Evolutionary conservation across 2,888 invertebrate genomes (phyloP).

Genomic region (Eristalis intricaria): DNA sequence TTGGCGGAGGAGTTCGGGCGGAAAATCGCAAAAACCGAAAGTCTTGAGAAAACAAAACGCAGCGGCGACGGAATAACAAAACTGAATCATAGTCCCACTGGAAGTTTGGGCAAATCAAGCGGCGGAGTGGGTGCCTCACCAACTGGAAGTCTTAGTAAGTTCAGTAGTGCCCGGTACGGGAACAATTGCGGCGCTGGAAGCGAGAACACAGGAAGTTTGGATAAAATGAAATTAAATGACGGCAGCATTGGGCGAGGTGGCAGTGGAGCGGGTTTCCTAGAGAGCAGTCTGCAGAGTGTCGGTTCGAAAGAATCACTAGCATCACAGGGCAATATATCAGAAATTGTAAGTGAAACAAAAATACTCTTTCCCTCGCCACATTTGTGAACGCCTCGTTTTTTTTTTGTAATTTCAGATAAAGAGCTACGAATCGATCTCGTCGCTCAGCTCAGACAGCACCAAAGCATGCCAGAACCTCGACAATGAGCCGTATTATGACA

Average conservation of each 20-base stretch:
- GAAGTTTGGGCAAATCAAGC: conserved; percentile 79
- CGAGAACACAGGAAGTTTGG: conserved; percentile 78
- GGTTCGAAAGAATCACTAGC: conserved; percentile 82
- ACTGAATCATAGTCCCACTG: conserved; percentile 77
- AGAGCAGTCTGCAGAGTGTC: conserved; percentile 76
- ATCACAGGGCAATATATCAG: conserved; percentile 81
- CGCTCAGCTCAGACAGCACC: conserved; percentile 84
- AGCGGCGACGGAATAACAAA: conserved; percentile 74
- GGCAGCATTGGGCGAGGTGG: conserved; percentile 59
- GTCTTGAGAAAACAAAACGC: conserved; percentile 79
- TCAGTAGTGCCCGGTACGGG: conserved; percentile 73
- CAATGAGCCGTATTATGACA: conserved; percentile 88
- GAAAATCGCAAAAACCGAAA: conserved; percentile 80
- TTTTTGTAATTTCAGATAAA: conserved; percentile 82
- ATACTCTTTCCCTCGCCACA: not conserved
- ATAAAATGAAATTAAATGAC: conserved; percentile 76
- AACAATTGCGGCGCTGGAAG: conserved; percentile 75
- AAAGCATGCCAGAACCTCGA: conserved; percentile 83
- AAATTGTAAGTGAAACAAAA: conserved; percentile 75
- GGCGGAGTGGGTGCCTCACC: conserved; percentile 78
- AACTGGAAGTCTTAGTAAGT: conserved; percentile 79
- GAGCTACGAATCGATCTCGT: conserved; percentile 86
- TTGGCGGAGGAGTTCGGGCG: conserved; percentile 80
- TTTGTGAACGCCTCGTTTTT: not conserved
- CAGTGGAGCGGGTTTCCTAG: conserved; percentile 54